phyloP scores from a whole-genome alignment of 1,140 invertebrate species.

The Rhopalosiphum maidis region DNA sequence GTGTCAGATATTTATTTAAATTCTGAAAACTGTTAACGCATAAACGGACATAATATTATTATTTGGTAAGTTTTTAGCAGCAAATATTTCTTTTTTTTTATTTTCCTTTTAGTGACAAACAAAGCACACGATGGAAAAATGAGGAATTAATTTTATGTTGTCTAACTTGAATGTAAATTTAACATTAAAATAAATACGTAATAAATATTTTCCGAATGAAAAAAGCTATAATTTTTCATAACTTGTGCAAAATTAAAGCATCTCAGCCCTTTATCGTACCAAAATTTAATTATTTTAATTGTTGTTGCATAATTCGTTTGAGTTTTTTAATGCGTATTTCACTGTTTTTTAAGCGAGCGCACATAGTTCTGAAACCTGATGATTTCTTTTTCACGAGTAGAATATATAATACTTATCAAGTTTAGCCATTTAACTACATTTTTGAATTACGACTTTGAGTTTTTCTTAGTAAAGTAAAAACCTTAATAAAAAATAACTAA shows the following conservation, averaged over 20 bases:
- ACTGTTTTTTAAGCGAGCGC: background rate
- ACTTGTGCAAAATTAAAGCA: background rate
- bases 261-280: background rate
- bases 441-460: background rate
- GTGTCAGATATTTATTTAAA: background rate
- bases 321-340: conserved; percentile 10
- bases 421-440: background rate
- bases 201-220: background rate
- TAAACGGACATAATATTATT: background rate
- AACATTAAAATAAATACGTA: background rate
- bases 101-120: background rate
- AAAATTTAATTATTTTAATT: background rate
- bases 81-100: background rate
- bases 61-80: background rate
- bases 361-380: background rate
- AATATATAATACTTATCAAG: background rate
- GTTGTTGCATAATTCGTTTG: background rate
- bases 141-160: background rate
- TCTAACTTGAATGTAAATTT: background rate
- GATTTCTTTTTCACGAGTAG: background rate
- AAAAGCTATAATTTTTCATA: conserved; percentile 12
- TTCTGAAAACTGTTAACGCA: background rate
- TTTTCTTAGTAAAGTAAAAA: background rate
- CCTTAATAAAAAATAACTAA: background rate
- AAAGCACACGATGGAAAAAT: background rate